These are phyloP conservation scores for Ranitomeya imitator DNA, from an alignment of 2,113 vertebrate genomes.

Conservation along the genomic window DNA sequence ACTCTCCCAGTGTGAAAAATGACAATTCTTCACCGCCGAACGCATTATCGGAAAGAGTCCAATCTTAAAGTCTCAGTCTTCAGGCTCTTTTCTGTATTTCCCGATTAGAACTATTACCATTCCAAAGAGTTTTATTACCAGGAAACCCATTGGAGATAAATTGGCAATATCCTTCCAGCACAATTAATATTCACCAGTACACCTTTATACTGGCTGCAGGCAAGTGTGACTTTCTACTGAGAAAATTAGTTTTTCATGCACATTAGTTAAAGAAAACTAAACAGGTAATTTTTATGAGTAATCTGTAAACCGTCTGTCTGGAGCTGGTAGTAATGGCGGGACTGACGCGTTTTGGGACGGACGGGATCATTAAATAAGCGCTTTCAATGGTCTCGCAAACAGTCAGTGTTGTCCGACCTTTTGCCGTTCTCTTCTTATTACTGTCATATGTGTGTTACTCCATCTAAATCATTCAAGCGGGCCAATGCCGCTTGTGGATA, in stretches of 20 bases:
- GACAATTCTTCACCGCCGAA: constrained; percentile 22
- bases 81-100: constrained; percentile 25
- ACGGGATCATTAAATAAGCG: background rate
- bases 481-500: background rate
- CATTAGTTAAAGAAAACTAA: constrained; percentile 1
- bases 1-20: constrained; percentile 43
- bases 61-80: constrained; percentile 20
- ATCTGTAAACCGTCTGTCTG: background rate
- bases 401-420: background rate
- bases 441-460: background rate
- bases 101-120: constrained; percentile 29
- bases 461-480: constrained; percentile 18
- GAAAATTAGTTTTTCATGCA: constrained; percentile 2
- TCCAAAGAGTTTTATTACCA: constrained; percentile 5
- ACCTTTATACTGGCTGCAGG: background rate
- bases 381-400: background rate
- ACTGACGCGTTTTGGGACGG: background rate
- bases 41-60: constrained; percentile 22
- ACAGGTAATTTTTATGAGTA: background rate
- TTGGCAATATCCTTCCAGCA: background rate
- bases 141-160: constrained; percentile 19
- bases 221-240: background rate
- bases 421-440: background rate
- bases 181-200: constrained; percentile 38
- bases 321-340: background rate